Percentiles rank a stretch among this genome's conserved stretches.
These are phyloP conservation scores for Lasioglossum marginatum DNA, from an alignment of 2,888 invertebrate genomes.

Conservation along the genomic window DNA sequence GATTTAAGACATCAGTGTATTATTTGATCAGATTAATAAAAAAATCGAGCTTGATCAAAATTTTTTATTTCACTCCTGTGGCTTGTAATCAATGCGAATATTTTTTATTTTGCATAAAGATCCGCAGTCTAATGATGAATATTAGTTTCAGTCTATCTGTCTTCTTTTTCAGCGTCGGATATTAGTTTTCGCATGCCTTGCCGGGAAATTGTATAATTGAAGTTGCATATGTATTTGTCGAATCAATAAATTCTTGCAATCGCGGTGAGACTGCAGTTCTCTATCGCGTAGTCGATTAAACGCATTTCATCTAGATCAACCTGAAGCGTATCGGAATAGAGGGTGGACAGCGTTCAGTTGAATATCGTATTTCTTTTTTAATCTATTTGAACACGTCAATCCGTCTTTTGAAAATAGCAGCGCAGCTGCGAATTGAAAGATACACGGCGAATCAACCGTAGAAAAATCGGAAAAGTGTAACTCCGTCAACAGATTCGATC, in stretches of 20 bases:
- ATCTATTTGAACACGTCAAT: not conserved
- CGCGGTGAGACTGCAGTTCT: slow-evolving; percentile 6
- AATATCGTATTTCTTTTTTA: not conserved
- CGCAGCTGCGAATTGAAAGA: not conserved
- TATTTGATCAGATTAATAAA: too few species aligned
- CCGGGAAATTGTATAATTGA: not conserved
- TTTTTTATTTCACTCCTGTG: too few species aligned
- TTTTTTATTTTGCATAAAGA: too few species aligned
- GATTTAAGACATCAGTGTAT: too few species aligned
- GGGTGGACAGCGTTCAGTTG: not conserved
- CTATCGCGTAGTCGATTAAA: slow-evolving; percentile 29
- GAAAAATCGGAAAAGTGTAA: not conserved
- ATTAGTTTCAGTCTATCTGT: not conserved
- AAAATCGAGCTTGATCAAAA: too few species aligned
- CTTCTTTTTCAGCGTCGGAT: not conserved
- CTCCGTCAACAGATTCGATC: not conserved
- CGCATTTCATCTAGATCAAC: slow-evolving; percentile 26
- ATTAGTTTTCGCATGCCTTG: not conserved
- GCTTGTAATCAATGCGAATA: too few species aligned
- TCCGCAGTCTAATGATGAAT: too few species aligned
- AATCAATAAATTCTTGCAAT: slow-evolving; percentile 49
- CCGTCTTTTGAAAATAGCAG: not conserved
- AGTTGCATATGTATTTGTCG: not conserved
- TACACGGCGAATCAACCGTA: not conserved
- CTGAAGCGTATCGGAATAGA: not conserved